Evolutionary conservation across 2,797 vertebrate species (phyloP).

Genomic region (Micromesistius poutassou): DNA sequence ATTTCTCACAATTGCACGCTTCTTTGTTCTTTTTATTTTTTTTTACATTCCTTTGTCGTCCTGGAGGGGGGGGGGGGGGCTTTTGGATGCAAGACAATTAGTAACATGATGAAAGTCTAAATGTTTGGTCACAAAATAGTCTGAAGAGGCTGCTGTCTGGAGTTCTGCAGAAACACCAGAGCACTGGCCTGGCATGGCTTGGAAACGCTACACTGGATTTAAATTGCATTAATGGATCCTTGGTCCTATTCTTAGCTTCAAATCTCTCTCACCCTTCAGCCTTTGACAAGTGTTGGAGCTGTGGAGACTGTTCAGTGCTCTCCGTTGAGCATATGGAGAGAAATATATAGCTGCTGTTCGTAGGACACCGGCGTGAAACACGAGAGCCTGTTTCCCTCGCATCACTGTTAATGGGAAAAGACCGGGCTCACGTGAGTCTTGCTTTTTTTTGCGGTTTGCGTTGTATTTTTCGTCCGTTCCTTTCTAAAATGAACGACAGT

Average conservation of each 20-base stretch:
- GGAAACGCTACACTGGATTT: slow-evolving; percentile 43
- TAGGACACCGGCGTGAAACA: slow-evolving; percentile 34
- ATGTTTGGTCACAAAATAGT: neutral
- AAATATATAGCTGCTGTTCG: slow-evolving; percentile 40
- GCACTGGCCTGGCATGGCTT: slow-evolving; percentile 2
- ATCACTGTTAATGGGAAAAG: neutral
- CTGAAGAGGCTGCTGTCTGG: neutral
- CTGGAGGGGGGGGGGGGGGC: neutral
- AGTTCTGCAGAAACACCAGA: slow-evolving; percentile 14
- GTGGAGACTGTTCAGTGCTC: slow-evolving; percentile 25
- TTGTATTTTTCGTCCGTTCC: no score
- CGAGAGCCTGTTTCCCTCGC: no score
- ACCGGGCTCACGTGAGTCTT: neutral
- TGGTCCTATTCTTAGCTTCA: slow-evolving; percentile 57
- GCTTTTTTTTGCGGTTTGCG: no score
- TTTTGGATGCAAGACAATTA: neutral
- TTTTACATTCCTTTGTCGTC: neutral
- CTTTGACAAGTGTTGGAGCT: slow-evolving; percentile 37
- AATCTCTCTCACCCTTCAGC: slow-evolving; percentile 53
- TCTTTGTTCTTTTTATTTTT: neutral
- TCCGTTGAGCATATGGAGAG: slow-evolving; percentile 36
- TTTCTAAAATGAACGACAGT: neutral
- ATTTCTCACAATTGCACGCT: neutral
- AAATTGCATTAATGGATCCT: slow-evolving; percentile 58
- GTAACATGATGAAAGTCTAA: neutral